A percentile compares a stretch with the other conserved stretches of the same genome.
Evolutionary conservation across 2,797 vertebrate species (phyloP).

Genomic region (Hemibagrus guttatus): DNA sequence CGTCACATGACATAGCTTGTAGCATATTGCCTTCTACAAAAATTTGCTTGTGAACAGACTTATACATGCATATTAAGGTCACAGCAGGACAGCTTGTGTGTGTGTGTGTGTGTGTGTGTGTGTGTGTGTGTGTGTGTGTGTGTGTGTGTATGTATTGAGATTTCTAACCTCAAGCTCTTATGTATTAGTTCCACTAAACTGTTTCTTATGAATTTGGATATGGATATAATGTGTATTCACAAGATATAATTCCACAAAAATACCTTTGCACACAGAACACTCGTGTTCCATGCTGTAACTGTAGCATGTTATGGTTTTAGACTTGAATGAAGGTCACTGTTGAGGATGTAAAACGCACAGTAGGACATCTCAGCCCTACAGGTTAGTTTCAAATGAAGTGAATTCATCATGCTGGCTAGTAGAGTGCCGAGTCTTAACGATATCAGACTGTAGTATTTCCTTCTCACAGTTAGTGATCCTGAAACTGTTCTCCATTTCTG

Average conservation of each 20-base stretch:
- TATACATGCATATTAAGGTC: background rate
- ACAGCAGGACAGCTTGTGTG: background rate
- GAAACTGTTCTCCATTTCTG: slow-evolving; percentile 36
- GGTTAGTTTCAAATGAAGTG: slow-evolving; percentile 49
- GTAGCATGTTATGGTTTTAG: slow-evolving; percentile 32
- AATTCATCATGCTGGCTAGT: slow-evolving; percentile 51
- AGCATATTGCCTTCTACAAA: slow-evolving; percentile 21
- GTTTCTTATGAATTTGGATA: background rate
- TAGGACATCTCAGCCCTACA: slow-evolving; percentile 15
- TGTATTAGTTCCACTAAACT: background rate
- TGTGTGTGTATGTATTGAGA: background rate
- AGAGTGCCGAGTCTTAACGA: slow-evolving; percentile 46
- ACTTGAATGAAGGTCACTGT: slow-evolving; percentile 36
- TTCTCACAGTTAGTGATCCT: slow-evolving; percentile 41
- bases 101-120: background rate
- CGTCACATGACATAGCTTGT: slow-evolving; percentile 37
- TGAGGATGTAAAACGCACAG: slow-evolving; percentile 22
- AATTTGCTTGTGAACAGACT: slow-evolving; percentile 13
- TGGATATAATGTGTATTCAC: background rate
- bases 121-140: background rate
- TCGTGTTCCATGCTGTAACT: background rate
- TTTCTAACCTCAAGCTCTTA: background rate
- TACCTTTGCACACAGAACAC: background rate
- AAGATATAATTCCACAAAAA: background rate
- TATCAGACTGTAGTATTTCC: slow-evolving; percentile 45